Percentiles rank a stretch among this genome's conserved stretches.
phyloP scores from a whole-genome alignment of 2,113 vertebrate species.

The Ceyx margarethae region DNA sequence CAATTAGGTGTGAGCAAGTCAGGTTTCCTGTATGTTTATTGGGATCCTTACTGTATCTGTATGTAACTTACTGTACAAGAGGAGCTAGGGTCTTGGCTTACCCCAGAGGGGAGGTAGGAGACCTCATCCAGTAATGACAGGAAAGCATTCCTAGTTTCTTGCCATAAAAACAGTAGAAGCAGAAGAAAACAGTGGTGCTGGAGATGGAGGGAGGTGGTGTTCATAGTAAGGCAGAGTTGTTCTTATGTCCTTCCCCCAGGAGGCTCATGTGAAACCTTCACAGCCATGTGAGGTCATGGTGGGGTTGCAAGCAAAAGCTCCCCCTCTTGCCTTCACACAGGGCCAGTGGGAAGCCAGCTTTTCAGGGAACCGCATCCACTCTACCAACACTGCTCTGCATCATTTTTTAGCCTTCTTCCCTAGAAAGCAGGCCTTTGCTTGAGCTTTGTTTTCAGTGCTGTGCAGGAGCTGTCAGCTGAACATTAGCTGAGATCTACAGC shows the following conservation, averaged over 20 bases:
- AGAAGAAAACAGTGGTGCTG: not conserved
- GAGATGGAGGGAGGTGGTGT: not conserved
- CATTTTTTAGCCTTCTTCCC: not conserved
- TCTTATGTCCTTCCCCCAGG: not conserved
- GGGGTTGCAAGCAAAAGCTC: not conserved
- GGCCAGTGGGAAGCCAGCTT: not conserved
- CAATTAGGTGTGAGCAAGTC: not conserved
- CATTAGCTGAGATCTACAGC: not conserved
- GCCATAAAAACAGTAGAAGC: not conserved
- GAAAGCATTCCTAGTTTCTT: not conserved
- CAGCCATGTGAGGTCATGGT: fast-evolving
- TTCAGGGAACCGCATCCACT: not conserved
- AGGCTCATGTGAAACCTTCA: not conserved
- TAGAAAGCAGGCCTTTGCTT: not conserved
- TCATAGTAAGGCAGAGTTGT: not conserved
- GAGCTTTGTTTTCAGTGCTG: not conserved
- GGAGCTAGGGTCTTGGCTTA: not conserved
- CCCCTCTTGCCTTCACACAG: not conserved
- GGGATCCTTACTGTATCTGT: not conserved
- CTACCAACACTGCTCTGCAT: not conserved
- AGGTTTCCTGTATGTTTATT: not conserved
- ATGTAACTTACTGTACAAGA: not conserved
- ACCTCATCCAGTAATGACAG: not conserved
- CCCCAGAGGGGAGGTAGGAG: not conserved
- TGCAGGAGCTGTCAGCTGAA: not conserved